Percentiles rank a stretch among this genome's conserved stretches.
Evolutionary conservation across 2,797 vertebrate genomes (phyloP).

Genomic region (Calcarius lapponicus): DNA sequence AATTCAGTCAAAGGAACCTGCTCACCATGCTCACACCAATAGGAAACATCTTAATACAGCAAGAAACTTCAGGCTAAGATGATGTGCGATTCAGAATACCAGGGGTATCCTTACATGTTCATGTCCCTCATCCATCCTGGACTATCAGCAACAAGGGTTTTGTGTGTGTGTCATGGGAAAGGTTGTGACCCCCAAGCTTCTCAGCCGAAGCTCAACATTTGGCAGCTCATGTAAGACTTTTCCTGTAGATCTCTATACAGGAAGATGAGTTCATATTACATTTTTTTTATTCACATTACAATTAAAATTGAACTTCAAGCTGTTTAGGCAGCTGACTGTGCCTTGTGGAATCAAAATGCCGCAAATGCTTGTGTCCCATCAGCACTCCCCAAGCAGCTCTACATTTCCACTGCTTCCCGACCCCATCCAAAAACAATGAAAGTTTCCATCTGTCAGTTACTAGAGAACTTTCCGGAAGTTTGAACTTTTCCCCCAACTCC

Average conservation of each 20-base stretch:
- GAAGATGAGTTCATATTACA: not conserved
- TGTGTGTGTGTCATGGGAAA: fast-evolving
- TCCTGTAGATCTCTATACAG: not conserved
- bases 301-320: not conserved
- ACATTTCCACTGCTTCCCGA: not conserved
- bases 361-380: not conserved
- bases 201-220: not conserved
- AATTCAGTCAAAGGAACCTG: not conserved
- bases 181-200: not conserved
- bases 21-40: not conserved
- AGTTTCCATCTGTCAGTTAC: not conserved
- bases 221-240: not conserved
- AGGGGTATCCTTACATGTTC: not conserved
- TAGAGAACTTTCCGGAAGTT: not conserved
- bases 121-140: not conserved
- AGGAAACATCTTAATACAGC: not conserved
- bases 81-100: not conserved
- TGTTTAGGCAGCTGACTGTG: not conserved
- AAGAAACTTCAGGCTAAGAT: not conserved
- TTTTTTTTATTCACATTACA: not conserved
- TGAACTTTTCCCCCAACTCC: not conserved
- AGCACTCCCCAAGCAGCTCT: not conserved
- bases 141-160: not conserved
- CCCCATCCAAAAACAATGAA: not conserved
- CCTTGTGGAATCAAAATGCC: not conserved